Percentiles rank a stretch among this genome's conserved stretches.
phyloP scores from a whole-genome alignment of 1,140 invertebrate genomes.

The Drosophila pallidifrons region DNA sequence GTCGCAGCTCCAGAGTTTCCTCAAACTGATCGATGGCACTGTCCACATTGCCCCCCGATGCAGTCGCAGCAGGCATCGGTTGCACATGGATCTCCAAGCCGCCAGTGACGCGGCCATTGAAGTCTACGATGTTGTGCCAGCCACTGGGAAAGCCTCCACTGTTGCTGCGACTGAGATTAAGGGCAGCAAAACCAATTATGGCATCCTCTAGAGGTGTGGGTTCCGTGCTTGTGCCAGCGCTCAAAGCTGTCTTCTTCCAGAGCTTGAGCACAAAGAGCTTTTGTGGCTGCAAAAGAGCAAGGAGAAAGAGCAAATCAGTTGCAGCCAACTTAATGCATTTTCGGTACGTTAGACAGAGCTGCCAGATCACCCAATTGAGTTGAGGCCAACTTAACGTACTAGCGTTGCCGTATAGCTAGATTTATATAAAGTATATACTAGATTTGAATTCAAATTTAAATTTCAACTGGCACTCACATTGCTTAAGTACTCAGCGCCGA shows the following conservation, averaged over 20 bases:
- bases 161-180: conserved; percentile 87
- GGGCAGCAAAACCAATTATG: conserved; percentile 87
- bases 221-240: conserved; percentile 55
- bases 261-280: conserved; percentile 88
- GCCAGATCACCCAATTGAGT: neutral
- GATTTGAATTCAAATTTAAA: neutral
- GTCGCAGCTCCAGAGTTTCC: conserved; percentile 60
- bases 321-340: neutral
- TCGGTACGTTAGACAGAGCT: neutral
- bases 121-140: conserved; percentile 88
- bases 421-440: no score
- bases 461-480: conserved; percentile 84
- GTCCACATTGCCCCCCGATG: conserved; percentile 41
- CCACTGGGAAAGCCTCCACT: conserved; percentile 86
- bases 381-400: neutral
- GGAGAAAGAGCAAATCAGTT: neutral
- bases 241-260: conserved; percentile 86
- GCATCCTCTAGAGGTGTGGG: conserved; percentile 86
- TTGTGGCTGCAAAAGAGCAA: conserved; percentile 85
- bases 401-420: neutral
- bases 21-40: conserved; percentile 72
- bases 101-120: conserved; percentile 87
- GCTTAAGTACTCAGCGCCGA: conserved; percentile 86
- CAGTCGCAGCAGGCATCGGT: conserved; percentile 16
- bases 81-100: conserved; percentile 86